Conservation (phyloP, 2,113 vertebrate genomes). For the Tiliqua scincoides region DNA sequence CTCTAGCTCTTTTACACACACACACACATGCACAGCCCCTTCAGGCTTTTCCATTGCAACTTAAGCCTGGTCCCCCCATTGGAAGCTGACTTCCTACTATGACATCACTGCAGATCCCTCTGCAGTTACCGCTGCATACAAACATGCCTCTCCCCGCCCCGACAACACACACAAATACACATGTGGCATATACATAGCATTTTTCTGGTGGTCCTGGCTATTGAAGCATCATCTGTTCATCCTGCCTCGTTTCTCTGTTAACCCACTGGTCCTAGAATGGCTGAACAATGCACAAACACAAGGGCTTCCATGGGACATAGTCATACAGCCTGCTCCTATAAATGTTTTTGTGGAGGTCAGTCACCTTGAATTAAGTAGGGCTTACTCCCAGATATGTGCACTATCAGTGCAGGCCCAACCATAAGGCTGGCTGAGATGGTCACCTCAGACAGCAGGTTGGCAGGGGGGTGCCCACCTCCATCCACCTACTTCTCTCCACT, state of each 20-base stretch:
- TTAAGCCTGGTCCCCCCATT: background rate
- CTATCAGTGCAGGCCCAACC: background rate
- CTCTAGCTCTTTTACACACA: too few species aligned
- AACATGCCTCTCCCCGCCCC: background rate
- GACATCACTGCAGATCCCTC: background rate
- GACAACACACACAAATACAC: background rate
- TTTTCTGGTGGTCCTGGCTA: background rate
- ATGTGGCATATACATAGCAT: background rate
- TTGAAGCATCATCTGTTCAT: background rate
- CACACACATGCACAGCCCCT: background rate
- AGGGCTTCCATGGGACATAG: background rate
- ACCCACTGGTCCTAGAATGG: background rate
- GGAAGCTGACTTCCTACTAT: constrained; percentile 1
- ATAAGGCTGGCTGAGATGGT: too few species aligned
- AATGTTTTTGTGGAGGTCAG: background rate
- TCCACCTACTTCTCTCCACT: too few species aligned
- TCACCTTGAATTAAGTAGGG: background rate
- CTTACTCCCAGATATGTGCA: background rate
- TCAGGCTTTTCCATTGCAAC: background rate
- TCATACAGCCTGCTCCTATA: background rate
- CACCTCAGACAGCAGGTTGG: too few species aligned
- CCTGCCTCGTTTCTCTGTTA: background rate
- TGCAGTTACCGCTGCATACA: background rate
- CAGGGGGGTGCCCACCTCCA: too few species aligned
- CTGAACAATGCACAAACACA: background rate